phyloP scores from a whole-genome alignment of 2,113 vertebrate species.

The Centropus bengalensis region DNA sequence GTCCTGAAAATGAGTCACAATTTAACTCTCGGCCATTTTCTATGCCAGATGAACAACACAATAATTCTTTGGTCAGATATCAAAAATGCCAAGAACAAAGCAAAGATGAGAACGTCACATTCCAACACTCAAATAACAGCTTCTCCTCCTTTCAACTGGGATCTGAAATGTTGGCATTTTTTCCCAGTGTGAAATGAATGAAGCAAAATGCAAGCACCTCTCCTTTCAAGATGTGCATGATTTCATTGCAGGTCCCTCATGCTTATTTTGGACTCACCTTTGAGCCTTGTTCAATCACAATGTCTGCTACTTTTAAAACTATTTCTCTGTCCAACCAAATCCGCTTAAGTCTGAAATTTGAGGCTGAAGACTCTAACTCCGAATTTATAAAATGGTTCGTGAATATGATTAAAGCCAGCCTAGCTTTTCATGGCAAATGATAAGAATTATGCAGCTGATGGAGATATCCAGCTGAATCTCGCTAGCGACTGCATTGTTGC shows the following conservation, averaged over 20 bases:
- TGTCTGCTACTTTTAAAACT: not conserved
- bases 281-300: not conserved
- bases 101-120: not conserved
- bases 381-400: not conserved
- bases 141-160: not conserved
- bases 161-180: not conserved
- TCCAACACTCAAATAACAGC: not conserved
- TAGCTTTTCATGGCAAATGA: not conserved
- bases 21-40: constrained; percentile 17
- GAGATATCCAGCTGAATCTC: not conserved
- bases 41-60: not conserved
- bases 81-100: not conserved
- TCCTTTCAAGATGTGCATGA: not conserved
- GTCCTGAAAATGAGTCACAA: constrained; percentile 15
- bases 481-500: not conserved
- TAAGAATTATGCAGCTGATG: not conserved
- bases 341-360: not conserved
- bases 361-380: not conserved
- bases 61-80: not conserved
- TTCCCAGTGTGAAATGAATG: not conserved
- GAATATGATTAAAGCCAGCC: not conserved
- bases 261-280: not conserved
- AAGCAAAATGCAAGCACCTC: not conserved
- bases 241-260: not conserved
- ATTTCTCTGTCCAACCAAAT: not conserved